phyloP scores from a whole-genome alignment of 2,113 vertebrate species.

The Campylomormyrus tamandua region DNA sequence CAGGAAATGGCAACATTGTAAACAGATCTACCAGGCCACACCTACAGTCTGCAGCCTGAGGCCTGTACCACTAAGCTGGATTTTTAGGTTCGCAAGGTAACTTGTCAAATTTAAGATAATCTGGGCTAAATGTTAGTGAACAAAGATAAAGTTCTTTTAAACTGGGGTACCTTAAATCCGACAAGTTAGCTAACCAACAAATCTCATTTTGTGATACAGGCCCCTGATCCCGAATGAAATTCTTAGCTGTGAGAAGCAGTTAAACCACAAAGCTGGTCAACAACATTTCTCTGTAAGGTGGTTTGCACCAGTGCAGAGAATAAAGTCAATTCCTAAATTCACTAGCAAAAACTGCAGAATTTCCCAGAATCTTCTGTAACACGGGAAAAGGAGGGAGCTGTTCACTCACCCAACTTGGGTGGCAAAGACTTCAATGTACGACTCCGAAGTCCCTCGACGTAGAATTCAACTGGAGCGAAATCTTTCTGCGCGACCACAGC shows the following conservation, averaged over 20 bases:
- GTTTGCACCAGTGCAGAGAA: background rate
- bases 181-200: background rate
- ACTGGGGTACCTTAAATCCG: background rate
- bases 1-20: background rate
- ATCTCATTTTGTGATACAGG: background rate
- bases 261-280: background rate
- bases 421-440: conserved; percentile 81
- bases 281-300: background rate
- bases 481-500: conserved; percentile 60
- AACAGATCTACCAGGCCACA: background rate
- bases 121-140: background rate
- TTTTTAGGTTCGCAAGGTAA: background rate
- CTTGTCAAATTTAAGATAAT: background rate
- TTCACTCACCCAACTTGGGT: conserved; percentile 79
- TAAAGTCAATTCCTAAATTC: background rate
- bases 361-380: background rate
- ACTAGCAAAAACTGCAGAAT: background rate
- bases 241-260: background rate
- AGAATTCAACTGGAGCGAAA: conserved; percentile 92
- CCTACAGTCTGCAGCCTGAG: background rate
- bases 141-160: background rate
- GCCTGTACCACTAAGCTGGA: background rate
- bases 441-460: conserved; percentile 87
- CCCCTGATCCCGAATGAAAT: background rate
- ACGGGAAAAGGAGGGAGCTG: background rate